Percentiles rank a stretch among this genome's conserved stretches.
Evolutionary conservation across 2,888 invertebrate genomes (phyloP).

Genomic region (Amiota minor): DNA sequence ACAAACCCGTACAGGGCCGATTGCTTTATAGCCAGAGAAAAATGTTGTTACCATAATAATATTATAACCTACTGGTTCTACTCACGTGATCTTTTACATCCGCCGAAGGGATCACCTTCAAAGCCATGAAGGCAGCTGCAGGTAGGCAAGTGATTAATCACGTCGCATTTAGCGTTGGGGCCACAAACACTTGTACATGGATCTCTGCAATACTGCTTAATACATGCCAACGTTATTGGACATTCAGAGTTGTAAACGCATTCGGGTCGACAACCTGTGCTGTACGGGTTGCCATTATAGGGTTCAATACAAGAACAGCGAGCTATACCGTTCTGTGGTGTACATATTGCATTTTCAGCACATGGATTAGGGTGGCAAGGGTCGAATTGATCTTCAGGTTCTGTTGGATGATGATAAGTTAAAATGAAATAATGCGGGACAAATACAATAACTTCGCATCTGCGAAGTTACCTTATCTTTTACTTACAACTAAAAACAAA

Average conservation of each 20-base stretch:
- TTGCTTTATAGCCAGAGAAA: constrained; percentile 40
- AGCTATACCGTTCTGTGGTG: constrained; percentile 79
- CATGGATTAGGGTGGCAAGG: constrained; percentile 88
- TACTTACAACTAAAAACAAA: too few species aligned
- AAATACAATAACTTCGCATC: too few species aligned
- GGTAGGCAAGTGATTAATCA: constrained; percentile 86
- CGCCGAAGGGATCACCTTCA: constrained; percentile 87
- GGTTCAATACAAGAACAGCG: constrained; percentile 91
- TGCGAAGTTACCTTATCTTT: too few species aligned
- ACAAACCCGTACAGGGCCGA: constrained; percentile 77
- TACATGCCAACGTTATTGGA: constrained; percentile 83
- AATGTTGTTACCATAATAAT: neutral
- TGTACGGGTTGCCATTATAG: constrained; percentile 89
- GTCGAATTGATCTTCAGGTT: constrained; percentile 61
- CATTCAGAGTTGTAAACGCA: constrained; percentile 89
- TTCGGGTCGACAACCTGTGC: constrained; percentile 88
- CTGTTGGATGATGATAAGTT: constrained; percentile 42
- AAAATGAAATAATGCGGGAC: too few species aligned
- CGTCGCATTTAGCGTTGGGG: constrained; percentile 85
- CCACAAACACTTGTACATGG: constrained; percentile 91
- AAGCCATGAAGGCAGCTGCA: constrained; percentile 86
- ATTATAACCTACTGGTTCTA: neutral
- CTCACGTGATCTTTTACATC: constrained; percentile 78
- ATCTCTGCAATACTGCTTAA: constrained; percentile 88
- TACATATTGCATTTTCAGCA: constrained; percentile 88